Conservation (phyloP, 1,140 invertebrate species). For the Eulimnadia texana region DNA sequence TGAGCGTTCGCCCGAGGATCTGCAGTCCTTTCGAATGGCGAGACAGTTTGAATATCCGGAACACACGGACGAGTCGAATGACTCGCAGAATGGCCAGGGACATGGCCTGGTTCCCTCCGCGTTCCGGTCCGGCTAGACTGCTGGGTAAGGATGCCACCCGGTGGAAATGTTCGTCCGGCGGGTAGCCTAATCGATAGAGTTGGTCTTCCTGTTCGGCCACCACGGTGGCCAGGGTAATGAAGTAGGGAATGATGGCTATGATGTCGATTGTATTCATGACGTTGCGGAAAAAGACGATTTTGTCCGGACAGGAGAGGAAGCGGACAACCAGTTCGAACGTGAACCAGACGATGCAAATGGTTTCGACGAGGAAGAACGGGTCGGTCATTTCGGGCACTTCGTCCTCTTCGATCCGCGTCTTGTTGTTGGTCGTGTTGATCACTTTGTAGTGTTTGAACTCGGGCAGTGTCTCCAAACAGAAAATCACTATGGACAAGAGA, state of each 20-base stretch:
- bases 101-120: conserved; percentile 93
- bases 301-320: conserved; percentile 95
- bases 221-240: conserved; percentile 96
- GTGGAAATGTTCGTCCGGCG: conserved; percentile 40
- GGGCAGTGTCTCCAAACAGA: conserved; percentile 97
- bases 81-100: conserved; percentile 93
- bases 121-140: conserved; percentile 47
- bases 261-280: conserved; percentile 99
- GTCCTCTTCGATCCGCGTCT: conserved; percentile 87
- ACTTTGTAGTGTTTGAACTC: conserved; percentile 99
- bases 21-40: conserved; percentile 94
- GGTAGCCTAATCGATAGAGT: neutral
- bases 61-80: conserved; percentile 92
- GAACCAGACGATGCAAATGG: conserved; percentile 96
- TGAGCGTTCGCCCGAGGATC: conserved; percentile 94
- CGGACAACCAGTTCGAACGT: conserved; percentile 96
- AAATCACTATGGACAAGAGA: conserved; percentile 96
- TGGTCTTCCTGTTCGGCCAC: conserved; percentile 82
- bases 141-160: conserved; percentile 49
- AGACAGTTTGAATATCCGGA: conserved; percentile 97
- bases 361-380: conserved; percentile 96
- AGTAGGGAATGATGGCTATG: conserved; percentile 98
- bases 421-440: conserved; percentile 86
- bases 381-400: conserved; percentile 91
- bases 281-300: conserved; percentile 95